These are phyloP conservation scores for Hylaea fasciaria DNA, from an alignment of 2,888 invertebrate genomes.

Conservation along the genomic window DNA sequence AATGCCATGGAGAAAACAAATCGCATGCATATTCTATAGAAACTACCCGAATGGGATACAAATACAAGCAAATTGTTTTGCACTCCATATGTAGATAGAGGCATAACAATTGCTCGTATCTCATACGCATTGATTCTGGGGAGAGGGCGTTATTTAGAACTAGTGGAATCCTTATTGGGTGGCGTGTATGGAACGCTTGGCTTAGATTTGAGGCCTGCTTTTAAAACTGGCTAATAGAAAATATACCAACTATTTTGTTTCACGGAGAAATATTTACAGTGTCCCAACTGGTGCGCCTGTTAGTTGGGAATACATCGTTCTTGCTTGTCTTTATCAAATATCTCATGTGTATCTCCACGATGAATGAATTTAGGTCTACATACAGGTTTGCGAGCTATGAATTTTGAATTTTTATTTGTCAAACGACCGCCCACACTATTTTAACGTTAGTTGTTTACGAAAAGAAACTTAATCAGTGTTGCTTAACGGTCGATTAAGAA, in stretches of 20 bases:
- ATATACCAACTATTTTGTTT: too few species aligned
- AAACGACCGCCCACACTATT: not conserved
- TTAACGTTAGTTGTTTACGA: not conserved
- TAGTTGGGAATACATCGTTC: too few species aligned
- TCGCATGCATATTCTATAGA: constrained; percentile 33
- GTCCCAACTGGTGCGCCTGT: too few species aligned
- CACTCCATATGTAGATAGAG: constrained; percentile 30
- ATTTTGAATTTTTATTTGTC: constrained; percentile 7
- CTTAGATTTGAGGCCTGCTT: too few species aligned
- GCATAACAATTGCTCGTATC: too few species aligned
- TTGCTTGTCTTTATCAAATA: too few species aligned
- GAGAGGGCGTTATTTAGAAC: constrained; percentile 5
- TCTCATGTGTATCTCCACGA: not conserved
- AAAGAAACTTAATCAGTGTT: not conserved
- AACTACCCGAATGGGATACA: constrained; percentile 35
- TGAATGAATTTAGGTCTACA: not conserved
- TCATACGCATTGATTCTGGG: not conserved
- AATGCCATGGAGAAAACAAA: constrained; percentile 29
- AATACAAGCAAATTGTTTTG: constrained; percentile 42
- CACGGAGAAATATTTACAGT: too few species aligned
- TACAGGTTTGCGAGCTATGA: constrained; percentile 3
- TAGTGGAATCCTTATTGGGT: not conserved
- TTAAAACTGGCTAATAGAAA: too few species aligned
- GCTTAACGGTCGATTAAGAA: not conserved
- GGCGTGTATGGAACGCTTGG: not conserved